These are phyloP conservation scores for Odontomachus brunneus DNA, from an alignment of 1,140 invertebrate species.

Conservation along the genomic window DNA sequence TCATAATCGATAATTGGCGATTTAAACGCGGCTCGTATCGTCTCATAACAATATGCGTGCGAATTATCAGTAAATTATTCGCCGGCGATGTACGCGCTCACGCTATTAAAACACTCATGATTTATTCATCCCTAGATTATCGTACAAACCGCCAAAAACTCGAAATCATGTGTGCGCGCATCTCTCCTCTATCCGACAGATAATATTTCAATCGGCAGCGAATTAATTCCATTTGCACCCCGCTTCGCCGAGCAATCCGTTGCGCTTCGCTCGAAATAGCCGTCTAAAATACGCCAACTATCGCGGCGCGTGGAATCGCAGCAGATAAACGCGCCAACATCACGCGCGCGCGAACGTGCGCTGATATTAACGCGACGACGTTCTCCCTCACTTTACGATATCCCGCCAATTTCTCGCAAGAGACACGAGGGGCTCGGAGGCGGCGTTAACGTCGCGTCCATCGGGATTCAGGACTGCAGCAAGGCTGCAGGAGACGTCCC, in stretches of 20 bases:
- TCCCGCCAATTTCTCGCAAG: constrained; percentile 9
- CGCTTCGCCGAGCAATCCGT: neutral
- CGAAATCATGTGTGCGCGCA: constrained; percentile 41
- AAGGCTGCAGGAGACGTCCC: neutral
- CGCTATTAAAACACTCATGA: constrained; percentile 51
- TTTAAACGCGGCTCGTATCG: constrained; percentile 32
- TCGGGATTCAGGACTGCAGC: neutral
- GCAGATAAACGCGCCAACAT: too few species aligned
- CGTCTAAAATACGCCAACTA: constrained; percentile 19
- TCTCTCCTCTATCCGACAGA: constrained; percentile 31
- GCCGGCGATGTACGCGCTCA: constrained; percentile 19
- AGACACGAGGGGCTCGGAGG: neutral
- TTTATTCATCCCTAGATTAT: constrained; percentile 56
- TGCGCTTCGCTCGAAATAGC: constrained; percentile 15
- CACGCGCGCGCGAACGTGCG: neutral
- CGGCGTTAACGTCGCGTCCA: neutral
- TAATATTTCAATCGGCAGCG: constrained; percentile 22
- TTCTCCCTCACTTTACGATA: neutral
- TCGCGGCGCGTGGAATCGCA: too few species aligned
- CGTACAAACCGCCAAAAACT: constrained; percentile 55
- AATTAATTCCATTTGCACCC: constrained; percentile 50
- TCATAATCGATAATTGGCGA: constrained; percentile 52
- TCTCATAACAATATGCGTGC: constrained; percentile 51
- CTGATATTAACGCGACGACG: constrained; percentile 6
- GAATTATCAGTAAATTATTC: constrained; percentile 63